These are phyloP conservation scores for Tapirus terrestris DNA, from an alignment of 2,113 vertebrate species.

Conservation along the genomic window DNA sequence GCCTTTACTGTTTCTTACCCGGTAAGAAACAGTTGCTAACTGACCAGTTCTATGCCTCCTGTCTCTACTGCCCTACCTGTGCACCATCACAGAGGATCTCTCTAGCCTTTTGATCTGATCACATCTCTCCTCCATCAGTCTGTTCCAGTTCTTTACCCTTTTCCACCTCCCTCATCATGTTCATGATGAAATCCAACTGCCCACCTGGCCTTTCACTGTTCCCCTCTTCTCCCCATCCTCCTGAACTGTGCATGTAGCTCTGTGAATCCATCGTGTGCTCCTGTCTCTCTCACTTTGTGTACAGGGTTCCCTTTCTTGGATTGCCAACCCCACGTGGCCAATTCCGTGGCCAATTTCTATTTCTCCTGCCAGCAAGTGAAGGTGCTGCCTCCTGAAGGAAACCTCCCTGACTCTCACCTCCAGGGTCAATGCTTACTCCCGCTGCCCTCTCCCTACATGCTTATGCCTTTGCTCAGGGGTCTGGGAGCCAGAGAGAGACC, in stretches of 20 bases:
- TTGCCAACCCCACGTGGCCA: fast-evolving
- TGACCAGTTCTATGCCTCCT: not conserved
- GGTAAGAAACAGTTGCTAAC: not conserved
- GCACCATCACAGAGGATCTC: fast-evolving
- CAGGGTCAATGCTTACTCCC: fast-evolving
- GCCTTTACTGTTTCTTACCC: not conserved
- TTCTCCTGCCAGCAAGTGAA: not conserved
- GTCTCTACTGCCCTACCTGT: not conserved
- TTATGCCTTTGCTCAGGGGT: not conserved
- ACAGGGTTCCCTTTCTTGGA: not conserved
- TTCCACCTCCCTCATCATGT: not conserved
- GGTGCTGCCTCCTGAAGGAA: not conserved
- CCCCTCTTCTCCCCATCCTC: not conserved
- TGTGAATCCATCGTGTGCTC: no score
- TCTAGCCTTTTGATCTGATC: not conserved
- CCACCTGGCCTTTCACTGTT: not conserved
- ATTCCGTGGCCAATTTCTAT: no score
- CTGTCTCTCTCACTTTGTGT: not conserved
- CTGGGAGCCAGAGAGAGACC: not conserved
- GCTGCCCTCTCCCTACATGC: fast-evolving
- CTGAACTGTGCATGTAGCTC: not conserved
- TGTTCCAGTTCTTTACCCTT: no score
- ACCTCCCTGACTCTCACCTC: not conserved
- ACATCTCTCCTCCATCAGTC: not conserved
- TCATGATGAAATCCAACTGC: not conserved